phyloP scores from a whole-genome alignment of 1,140 invertebrate species.

The Zaprionus africanus region DNA sequence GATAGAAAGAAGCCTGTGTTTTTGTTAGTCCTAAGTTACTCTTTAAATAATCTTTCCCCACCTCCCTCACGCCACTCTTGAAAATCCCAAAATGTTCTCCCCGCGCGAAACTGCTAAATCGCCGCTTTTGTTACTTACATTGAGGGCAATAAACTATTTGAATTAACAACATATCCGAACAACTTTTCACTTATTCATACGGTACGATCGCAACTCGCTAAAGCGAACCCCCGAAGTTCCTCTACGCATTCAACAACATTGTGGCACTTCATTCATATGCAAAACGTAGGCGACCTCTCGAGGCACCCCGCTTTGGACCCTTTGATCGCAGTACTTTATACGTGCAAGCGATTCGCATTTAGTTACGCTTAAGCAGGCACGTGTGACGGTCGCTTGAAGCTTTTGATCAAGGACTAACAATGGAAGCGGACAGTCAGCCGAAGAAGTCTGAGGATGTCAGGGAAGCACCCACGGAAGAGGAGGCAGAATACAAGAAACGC shows the following conservation, averaged over 20 bases:
- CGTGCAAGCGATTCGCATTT: constrained; percentile 4
- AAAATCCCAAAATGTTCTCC: neutral
- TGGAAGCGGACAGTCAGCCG: constrained; percentile 11
- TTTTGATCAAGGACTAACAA: neutral
- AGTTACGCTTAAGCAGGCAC: constrained; percentile 42
- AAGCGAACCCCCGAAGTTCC: neutral
- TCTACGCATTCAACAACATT: constrained; percentile 11
- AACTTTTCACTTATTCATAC: neutral
- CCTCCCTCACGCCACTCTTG: neutral
- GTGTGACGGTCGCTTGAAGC: constrained; percentile 19
- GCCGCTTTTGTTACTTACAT: constrained; percentile 62
- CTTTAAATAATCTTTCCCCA: neutral
- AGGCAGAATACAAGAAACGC: constrained; percentile 71
- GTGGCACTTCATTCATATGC: constrained; percentile 38
- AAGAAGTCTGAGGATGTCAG: constrained; percentile 12
- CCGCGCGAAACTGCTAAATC: constrained; percentile 11
- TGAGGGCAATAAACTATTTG: constrained; percentile 62
- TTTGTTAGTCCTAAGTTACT: constrained; percentile 10
- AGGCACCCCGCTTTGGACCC: constrained; percentile 2
- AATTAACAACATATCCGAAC: neutral
- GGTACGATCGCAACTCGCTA: constrained; percentile 23
- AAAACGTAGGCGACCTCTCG: neutral
- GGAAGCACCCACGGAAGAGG: neutral
- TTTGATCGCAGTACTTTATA: neutral
- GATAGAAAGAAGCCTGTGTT: constrained; percentile 7